Evolutionary conservation across 2,113 vertebrate genomes (phyloP), one percentile per base, ranked within the genome.

Genomic region (Rhipidura dahli): DNA sequence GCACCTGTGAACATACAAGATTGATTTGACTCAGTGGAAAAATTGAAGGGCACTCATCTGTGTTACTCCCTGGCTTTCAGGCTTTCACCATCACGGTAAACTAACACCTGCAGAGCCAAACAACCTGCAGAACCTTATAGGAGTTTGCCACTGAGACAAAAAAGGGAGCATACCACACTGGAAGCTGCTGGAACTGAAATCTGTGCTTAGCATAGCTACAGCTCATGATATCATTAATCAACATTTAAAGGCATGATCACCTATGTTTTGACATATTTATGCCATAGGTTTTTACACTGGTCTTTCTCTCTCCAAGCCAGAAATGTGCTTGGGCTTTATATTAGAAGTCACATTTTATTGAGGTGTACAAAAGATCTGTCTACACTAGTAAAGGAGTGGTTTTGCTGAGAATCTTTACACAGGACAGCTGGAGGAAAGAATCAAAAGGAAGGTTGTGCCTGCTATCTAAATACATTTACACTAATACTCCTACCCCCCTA

Each of bases 1-100:
- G 30, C 19, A 44, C 19, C 22, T 54, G 13, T 76, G 40, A 88
- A 63, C 9, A 39, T 7, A 44, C 2, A 21, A 21, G 30, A 42
- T 28, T 54, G 4, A 8, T 65, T 83, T 85, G 66, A 80, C 10
- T 57, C 15, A 5, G 12, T 15, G 61, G 47, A 18, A 77, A 50
- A 73, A 54, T 15, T 53, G 28, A 51, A 66, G 13, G 13, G 14
- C 1, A 6, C 9, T 45, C 0, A 0, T 13, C 33, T 57, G 23
- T 66, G 13, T 44, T 45, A 27, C 30, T 54, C 65, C 23, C 11
- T 6, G 9, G 14, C 15, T 77, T 60, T 80, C 54, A 66, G 50
- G 24, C 13, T 65, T 69, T 83, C 59, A 50, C 16, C 60, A 30
- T 45, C 11, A 7, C 1, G 18, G n/a, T 33, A 56, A 81, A 73